These are phyloP conservation scores for Polyommatus icarus DNA, from an alignment of 2,888 invertebrate species.

Conservation along the genomic window DNA sequence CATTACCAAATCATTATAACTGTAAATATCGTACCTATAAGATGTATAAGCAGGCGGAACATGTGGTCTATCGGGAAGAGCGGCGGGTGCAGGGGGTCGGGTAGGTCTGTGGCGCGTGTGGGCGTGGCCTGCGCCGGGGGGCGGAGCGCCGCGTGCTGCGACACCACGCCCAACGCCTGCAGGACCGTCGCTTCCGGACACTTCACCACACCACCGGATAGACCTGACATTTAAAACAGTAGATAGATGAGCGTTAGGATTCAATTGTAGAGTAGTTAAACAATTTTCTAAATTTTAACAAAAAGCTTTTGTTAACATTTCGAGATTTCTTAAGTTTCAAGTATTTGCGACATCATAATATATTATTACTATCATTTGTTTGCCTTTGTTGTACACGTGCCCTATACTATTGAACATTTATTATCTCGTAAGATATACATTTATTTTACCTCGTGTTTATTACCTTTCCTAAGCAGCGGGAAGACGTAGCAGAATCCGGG, in stretches of 20 bases:
- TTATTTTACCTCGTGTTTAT: too few relatives aligned
- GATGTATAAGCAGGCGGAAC: slow-evolving; percentile 87
- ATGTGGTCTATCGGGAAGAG: slow-evolving; percentile 91
- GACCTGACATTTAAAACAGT: slow-evolving; percentile 44
- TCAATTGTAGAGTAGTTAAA: too few relatives aligned
- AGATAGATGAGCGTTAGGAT: too few relatives aligned
- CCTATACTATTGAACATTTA: too few relatives aligned
- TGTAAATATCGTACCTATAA: slow-evolving; percentile 83
- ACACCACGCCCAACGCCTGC: slow-evolving; percentile 79
- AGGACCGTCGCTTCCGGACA: slow-evolving; percentile 74
- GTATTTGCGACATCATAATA: too few relatives aligned
- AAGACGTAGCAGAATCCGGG: slow-evolving; percentile 92
- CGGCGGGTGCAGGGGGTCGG: slow-evolving; percentile 84
- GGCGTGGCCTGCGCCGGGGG: slow-evolving; percentile 69
- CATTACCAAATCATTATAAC: too few relatives aligned
- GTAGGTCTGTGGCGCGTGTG: slow-evolving; percentile 62
- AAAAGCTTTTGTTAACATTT: too few relatives aligned
- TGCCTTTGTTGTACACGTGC: too few relatives aligned
- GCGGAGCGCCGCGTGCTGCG: slow-evolving; percentile 82
- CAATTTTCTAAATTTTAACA: too few relatives aligned
- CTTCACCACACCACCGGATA: slow-evolving; percentile 65
- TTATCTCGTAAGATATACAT: too few relatives aligned
- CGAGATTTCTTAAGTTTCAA: too few relatives aligned
- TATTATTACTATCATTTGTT: too few relatives aligned
- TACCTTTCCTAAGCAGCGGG: slow-evolving; percentile 85